Conservation (phyloP, 2,797 vertebrate species). For the Chrysocyon brachyurus region DNA sequence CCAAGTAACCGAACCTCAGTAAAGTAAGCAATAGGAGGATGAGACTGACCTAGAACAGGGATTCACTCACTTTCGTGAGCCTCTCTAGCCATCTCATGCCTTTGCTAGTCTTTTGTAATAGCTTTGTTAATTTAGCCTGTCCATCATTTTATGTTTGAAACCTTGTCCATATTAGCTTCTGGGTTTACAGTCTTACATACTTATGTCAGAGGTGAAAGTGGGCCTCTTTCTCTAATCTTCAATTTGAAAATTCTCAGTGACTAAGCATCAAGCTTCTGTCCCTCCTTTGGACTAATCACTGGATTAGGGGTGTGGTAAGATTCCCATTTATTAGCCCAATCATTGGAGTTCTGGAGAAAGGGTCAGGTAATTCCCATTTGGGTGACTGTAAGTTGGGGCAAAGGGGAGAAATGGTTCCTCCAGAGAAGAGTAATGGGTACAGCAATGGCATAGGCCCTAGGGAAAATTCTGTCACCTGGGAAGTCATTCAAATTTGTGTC, state of each 20-base stretch:
- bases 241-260: background rate
- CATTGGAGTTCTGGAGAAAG: background rate
- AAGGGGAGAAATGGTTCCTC: background rate
- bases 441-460: background rate
- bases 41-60: background rate
- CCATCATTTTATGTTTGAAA: background rate
- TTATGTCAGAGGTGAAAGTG: background rate
- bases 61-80: background rate
- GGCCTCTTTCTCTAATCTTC: background rate
- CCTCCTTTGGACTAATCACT: background rate
- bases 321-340: background rate
- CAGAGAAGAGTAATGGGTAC: background rate
- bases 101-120: background rate
- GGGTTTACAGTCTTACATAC: background rate
- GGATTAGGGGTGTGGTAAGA: background rate
- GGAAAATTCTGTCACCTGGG: background rate
- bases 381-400: background rate
- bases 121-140: background rate
- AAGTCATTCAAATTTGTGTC: background rate
- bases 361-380: background rate
- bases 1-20: background rate
- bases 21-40: background rate
- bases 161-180: background rate
- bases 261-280: background rate
- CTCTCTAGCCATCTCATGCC: background rate